Conservation (phyloP, 1,140 invertebrate species). For the Brachionus plicatilis region DNA sequence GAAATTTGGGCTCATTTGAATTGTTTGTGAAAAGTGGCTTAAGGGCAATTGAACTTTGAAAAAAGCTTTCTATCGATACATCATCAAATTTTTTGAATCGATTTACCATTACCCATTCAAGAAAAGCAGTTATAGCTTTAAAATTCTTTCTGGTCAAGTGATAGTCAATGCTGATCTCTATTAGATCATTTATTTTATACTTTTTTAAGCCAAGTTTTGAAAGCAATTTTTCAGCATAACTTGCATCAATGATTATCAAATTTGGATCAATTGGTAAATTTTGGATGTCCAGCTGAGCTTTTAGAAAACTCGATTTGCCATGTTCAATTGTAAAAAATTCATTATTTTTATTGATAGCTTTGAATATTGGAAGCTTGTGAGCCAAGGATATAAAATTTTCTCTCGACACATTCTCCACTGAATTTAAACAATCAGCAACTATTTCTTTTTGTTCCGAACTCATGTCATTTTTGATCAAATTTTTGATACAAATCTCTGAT, state of each 20-base stretch:
- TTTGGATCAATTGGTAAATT: conserved; percentile 5
- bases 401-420: background rate
- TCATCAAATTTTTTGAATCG: background rate
- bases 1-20: background rate
- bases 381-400: background rate
- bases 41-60: background rate
- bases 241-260: background rate
- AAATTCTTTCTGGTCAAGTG: background rate
- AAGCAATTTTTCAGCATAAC: background rate
- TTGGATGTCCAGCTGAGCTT: background rate
- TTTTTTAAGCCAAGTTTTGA: background rate
- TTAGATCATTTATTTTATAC: background rate
- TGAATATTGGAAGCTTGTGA: background rate
- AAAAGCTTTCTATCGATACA: background rate
- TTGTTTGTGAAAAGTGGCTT: background rate
- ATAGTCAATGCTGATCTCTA: background rate
- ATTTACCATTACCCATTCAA: conserved; percentile 3
- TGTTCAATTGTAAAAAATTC: background rate
- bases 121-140: background rate
- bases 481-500: background rate
- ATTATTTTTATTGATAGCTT: background rate
- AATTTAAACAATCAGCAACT: background rate
- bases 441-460: background rate
- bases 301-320: background rate
- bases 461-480: background rate